phyloP scores from a whole-genome alignment of 1,140 invertebrate genomes.

The Medauroidea extradentata region DNA sequence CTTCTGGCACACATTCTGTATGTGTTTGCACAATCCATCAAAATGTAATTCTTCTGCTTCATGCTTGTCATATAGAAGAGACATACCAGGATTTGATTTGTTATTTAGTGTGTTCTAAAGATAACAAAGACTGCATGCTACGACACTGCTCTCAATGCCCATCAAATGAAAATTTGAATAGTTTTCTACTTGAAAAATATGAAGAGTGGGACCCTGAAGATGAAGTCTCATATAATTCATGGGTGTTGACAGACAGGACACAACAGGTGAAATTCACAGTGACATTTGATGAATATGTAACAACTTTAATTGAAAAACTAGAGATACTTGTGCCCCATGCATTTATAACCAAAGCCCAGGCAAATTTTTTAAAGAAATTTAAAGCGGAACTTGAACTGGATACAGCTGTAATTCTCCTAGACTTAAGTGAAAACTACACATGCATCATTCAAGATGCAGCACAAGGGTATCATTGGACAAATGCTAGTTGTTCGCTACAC shows the following conservation, averaged over 20 bases:
- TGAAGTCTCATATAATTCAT: constrained; percentile 1
- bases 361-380: neutral
- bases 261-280: neutral
- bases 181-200: constrained; percentile 9
- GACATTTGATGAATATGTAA: neutral
- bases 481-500: constrained; percentile 21
- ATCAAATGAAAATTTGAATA: constrained; percentile 9
- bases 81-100: constrained; percentile 13
- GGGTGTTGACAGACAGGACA: constrained; percentile 3
- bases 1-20: too few relatives aligned
- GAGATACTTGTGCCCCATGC: too few relatives aligned
- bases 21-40: too few relatives aligned
- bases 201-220: neutral
- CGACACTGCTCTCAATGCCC: constrained; percentile 13
- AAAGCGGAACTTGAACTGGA: neutral
- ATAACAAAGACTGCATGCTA: constrained; percentile 5
- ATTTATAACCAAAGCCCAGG: neutral
- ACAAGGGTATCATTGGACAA: constrained; percentile 24
- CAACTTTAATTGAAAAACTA: neutral
- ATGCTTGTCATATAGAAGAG: constrained; percentile 13
- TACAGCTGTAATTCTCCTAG: constrained; percentile 12
- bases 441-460: constrained; percentile 25
- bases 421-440: constrained; percentile 26
- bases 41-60: constrained; percentile 10
- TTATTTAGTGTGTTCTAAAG: constrained; percentile 10